These are phyloP conservation scores for Gryllus bimaculatus DNA, from an alignment of 1,140 invertebrate species.

Conservation along the genomic window DNA sequence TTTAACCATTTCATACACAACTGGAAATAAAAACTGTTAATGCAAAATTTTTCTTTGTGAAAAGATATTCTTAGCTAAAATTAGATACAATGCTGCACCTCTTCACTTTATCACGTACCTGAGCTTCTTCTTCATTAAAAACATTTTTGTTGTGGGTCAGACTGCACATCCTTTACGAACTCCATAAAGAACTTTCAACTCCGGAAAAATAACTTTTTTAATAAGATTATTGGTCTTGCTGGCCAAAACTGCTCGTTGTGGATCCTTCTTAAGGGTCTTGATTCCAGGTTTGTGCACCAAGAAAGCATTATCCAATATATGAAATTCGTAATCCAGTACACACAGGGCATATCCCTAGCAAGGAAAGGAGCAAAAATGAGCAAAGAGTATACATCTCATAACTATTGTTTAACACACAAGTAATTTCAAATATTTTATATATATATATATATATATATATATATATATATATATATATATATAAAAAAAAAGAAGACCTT, in stretches of 20 bases:
- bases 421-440: background rate
- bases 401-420: background rate
- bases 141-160: conserved; percentile 32
- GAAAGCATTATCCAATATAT: conserved; percentile 83
- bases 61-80: no score
- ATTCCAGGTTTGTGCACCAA: conserved; percentile 80
- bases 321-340: conserved; percentile 79
- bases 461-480: no score
- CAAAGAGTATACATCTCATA: background rate
- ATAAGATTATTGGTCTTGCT: conserved; percentile 70
- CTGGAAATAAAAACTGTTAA: no score
- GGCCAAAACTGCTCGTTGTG: conserved; percentile 60
- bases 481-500: no score
- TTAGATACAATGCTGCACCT: no score
- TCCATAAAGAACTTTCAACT: conserved; percentile 74
- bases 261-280: conserved; percentile 67
- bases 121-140: no score
- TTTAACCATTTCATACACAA: no score
- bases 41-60: no score
- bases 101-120: no score
- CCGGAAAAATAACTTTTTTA: conserved; percentile 69
- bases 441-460: background rate
- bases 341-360: conserved; percentile 76
- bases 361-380: conserved; percentile 18
- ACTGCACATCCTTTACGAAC: conserved; percentile 68